Evolutionary conservation across 2,888 invertebrate species (phyloP), one percentile per base, ranked within the genome.

Genomic region (Pecten maximus): DNA sequence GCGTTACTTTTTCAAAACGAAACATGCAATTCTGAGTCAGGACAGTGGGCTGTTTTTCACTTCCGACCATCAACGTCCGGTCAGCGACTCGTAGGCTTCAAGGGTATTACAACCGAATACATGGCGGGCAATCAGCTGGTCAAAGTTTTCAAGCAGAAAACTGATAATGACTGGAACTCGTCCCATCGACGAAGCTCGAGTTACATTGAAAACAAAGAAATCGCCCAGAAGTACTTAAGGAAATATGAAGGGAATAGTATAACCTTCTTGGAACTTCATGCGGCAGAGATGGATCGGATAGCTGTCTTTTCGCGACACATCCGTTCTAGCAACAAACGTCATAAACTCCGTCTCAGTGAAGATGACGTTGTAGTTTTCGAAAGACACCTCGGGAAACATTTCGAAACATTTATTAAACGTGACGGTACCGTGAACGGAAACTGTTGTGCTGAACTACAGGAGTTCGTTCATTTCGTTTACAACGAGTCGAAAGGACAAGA

Each of bases 331-430:
- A 39, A 91, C 23, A 91, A 88, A 88, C 40, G 90, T 10, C 90
- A 92, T 40, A 88, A 89, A 8, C 89, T 87, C 39, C 87, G 86
- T 19, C 88, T 92, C 3, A 19, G 54, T 12, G 74, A 89, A n/a
- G 87, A 44, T 39, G 91, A 92, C n/a, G 40, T 48, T 35, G 91
- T 92, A 39, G 74, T 92, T n/a, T 87, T 92, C n/a, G 91, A 92
- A 86, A 60, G 88, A 48, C 23, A 86, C n/a, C 50, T 92, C 35
- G 87, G 88, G 23, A 90, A 90, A 2, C 40, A 91, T 8, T 91
- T 89, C 74, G 6, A 60, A 86, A 87, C 89, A 3, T 92, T 91
- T 40, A 50, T 89, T 16, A 88, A 92, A n/a, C 60, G 39, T 1
- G 35, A 90, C 12, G 91, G 91, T 4, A 44, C 39, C 10, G 39